These are phyloP conservation scores for Magallana angulata DNA, from an alignment of 1,140 invertebrate species.

Conservation along the genomic window DNA sequence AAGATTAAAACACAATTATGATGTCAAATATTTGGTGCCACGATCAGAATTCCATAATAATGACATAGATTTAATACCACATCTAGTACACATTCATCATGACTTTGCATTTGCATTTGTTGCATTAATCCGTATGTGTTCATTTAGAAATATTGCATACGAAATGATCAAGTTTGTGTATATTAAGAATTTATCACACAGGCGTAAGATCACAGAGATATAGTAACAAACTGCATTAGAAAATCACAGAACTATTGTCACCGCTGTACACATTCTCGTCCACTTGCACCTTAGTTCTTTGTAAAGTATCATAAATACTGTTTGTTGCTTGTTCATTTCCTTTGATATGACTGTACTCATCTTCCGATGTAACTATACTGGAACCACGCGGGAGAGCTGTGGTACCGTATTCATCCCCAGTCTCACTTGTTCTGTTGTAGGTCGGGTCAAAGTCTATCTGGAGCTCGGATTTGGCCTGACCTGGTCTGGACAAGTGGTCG, in stretches of 20 bases:
- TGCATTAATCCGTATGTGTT: too few relatives aligned
- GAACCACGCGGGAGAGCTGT: neutral
- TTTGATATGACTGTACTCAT: constrained; percentile 3
- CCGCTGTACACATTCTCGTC: neutral
- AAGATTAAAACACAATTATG: neutral
- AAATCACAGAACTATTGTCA: neutral
- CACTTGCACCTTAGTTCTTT: neutral
- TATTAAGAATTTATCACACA: too few relatives aligned
- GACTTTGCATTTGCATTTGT: too few relatives aligned
- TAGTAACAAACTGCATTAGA: too few relatives aligned
- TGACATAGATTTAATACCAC: too few relatives aligned
- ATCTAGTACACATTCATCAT: too few relatives aligned
- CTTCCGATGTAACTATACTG: neutral
- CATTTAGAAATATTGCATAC: too few relatives aligned
- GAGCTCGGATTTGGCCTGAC: constrained; percentile 11
- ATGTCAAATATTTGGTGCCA: too few relatives aligned
- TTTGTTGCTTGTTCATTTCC: neutral
- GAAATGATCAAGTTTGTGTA: too few relatives aligned
- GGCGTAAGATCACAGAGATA: too few relatives aligned
- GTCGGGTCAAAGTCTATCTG: neutral
- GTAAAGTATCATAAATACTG: neutral
- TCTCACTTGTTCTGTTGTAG: neutral
- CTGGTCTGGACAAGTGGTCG: neutral
- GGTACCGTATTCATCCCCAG: neutral
- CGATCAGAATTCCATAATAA: too few relatives aligned